These are phyloP conservation scores for Hydrolagus colliei DNA, from an alignment of 2,797 vertebrate species.

Conservation along the genomic window DNA sequence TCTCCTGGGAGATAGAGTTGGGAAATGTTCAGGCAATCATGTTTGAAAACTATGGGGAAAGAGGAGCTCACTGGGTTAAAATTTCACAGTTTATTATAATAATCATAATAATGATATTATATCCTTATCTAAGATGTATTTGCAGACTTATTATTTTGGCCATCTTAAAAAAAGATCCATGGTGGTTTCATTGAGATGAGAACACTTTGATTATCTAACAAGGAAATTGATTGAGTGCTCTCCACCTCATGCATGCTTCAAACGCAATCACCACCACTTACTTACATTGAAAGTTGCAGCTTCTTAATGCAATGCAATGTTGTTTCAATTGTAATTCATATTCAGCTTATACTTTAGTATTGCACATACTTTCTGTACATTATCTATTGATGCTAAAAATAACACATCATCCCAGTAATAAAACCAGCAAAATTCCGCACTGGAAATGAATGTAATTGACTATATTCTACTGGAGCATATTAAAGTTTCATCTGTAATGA, in stretches of 20 bases:
- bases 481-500: background rate
- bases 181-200: background rate
- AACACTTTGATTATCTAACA: background rate
- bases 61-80: too few relatives aligned
- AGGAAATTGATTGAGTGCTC: background rate
- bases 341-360: background rate
- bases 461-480: background rate
- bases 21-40: too few relatives aligned
- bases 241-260: background rate
- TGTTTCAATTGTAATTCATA: background rate
- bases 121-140: background rate
- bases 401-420: background rate
- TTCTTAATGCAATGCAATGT: background rate
- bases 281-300: background rate
- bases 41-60: too few relatives aligned
- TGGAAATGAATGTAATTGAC: background rate
- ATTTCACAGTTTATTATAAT: too few relatives aligned
- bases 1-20: too few relatives aligned
- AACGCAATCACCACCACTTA: background rate
- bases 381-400: background rate
- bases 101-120: too few relatives aligned
- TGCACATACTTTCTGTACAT: background rate
- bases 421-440: background rate
- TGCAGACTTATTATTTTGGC: background rate
- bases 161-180: background rate